Evolutionary conservation across 2,797 vertebrate genomes (phyloP).

Genomic region (Helicolenus hilgendorfi): DNA sequence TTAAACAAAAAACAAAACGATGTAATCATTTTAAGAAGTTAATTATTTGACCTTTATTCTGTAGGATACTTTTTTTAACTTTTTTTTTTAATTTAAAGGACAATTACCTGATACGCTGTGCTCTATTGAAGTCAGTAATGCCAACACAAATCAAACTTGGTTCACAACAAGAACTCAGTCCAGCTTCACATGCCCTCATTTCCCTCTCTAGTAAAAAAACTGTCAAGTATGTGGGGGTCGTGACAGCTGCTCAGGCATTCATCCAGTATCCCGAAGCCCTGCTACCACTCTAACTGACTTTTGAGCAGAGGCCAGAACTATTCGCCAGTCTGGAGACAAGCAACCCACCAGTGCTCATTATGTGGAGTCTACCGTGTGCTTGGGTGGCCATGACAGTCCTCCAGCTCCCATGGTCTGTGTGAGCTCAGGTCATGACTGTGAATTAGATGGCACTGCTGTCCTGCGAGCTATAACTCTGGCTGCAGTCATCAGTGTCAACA

Average conservation of each 20-base stretch:
- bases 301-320: slow-evolving; percentile 68
- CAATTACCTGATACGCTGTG: background rate
- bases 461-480: slow-evolving; percentile 53
- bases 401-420: slow-evolving; percentile 43
- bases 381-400: slow-evolving; percentile 67
- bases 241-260: slow-evolving; percentile 76
- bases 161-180: background rate
- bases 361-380: slow-evolving; percentile 43
- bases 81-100: background rate
- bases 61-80: background rate
- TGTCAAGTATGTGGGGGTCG: slow-evolving; percentile 44
- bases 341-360: slow-evolving; percentile 79
- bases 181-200: slow-evolving; percentile 5
- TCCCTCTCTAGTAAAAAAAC: slow-evolving; percentile 19
- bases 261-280: slow-evolving; percentile 68
- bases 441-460: slow-evolving; percentile 61
- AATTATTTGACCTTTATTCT: background rate
- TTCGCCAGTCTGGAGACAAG: slow-evolving; percentile 66
- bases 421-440: slow-evolving; percentile 68
- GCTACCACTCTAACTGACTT: slow-evolving; percentile 72
- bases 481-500: slow-evolving; percentile 73
- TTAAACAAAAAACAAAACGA: background rate
- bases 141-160: background rate
- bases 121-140: slow-evolving; percentile 14
- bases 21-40: background rate